Percentiles rank a stretch among this genome's conserved stretches.
These are phyloP conservation scores for Dendropsophus ebraccatus DNA, from an alignment of 2,113 vertebrate species.

Conservation along the genomic window DNA sequence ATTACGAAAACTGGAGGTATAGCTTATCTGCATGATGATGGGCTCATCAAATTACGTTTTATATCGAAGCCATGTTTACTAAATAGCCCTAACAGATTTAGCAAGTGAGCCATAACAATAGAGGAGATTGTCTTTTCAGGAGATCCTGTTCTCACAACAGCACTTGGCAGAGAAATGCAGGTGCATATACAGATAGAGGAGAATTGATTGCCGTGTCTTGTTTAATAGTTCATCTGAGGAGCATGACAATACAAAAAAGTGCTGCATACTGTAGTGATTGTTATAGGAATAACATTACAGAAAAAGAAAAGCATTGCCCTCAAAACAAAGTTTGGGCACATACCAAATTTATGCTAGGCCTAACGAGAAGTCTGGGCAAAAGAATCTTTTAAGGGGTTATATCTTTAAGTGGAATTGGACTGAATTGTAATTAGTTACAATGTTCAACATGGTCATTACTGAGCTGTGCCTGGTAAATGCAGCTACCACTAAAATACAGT, in stretches of 20 bases:
- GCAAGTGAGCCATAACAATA: constrained; percentile 46
- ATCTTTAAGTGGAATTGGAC: neutral
- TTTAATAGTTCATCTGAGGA: constrained; percentile 31
- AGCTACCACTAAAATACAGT: no score
- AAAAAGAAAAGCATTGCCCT: neutral
- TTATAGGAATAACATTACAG: neutral
- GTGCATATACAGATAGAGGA: constrained; percentile 28
- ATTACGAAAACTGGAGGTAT: constrained; percentile 17
- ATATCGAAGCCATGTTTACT: constrained; percentile 41
- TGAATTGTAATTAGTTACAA: neutral
- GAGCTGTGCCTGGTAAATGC: no score
- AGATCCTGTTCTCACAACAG: constrained; percentile 38
- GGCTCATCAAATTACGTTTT: constrained; percentile 45
- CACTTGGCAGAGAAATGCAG: constrained; percentile 35
- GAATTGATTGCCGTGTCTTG: constrained; percentile 9
- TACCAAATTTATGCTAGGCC: neutral
- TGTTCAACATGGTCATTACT: no score
- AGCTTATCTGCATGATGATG: constrained; percentile 38
- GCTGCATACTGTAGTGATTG: neutral
- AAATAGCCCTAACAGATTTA: constrained; percentile 44
- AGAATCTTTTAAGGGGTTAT: neutral
- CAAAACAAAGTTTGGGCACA: neutral
- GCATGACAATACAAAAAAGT: neutral
- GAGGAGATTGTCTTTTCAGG: constrained; percentile 36
- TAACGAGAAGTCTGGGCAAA: neutral